phyloP scores from a whole-genome alignment of 2,888 invertebrate genomes.

The Melieria crassipennis region DNA sequence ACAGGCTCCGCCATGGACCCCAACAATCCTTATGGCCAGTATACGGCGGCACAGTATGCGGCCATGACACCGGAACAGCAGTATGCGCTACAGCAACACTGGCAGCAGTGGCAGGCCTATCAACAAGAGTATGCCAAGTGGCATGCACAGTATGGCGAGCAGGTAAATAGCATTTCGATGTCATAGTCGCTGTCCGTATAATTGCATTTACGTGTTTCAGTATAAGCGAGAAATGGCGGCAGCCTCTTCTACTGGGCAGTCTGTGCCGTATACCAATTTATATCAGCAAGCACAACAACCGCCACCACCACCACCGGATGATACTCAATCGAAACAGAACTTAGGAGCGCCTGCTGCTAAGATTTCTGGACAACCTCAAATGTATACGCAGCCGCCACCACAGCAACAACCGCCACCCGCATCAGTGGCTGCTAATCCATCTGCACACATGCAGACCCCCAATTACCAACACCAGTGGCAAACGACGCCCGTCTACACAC shows the following conservation, averaged over 20 bases:
- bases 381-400: constrained; percentile 59
- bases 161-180: constrained; percentile 50
- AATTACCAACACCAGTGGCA: constrained; percentile 32
- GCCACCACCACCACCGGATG: constrained; percentile 34
- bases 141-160: constrained; percentile 66
- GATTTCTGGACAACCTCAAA: constrained; percentile 57
- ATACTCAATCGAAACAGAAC: constrained; percentile 36
- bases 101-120: constrained; percentile 66
- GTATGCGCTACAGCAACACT: constrained; percentile 63
- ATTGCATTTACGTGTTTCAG: constrained; percentile 44
- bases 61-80: constrained; percentile 64
- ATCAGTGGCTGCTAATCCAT: constrained; percentile 19
- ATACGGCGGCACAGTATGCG: constrained; percentile 61
- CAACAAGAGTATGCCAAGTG: constrained; percentile 65
- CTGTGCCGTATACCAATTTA: constrained; percentile 32
- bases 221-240: constrained; percentile 65
- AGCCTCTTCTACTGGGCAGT: constrained; percentile 44
- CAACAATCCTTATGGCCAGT: constrained; percentile 52
- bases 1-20: constrained; percentile 23
- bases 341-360: constrained; percentile 41
- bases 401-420: constrained; percentile 20
- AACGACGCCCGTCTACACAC: background rate
- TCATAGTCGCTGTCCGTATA: background rate
- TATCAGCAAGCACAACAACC: constrained; percentile 37
- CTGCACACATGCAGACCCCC: constrained; percentile 10